Percentiles rank a stretch among this genome's conserved stretches.
These are phyloP conservation scores for Rutpela maculata DNA, from an alignment of 2,888 invertebrate species.

Conservation along the genomic window DNA sequence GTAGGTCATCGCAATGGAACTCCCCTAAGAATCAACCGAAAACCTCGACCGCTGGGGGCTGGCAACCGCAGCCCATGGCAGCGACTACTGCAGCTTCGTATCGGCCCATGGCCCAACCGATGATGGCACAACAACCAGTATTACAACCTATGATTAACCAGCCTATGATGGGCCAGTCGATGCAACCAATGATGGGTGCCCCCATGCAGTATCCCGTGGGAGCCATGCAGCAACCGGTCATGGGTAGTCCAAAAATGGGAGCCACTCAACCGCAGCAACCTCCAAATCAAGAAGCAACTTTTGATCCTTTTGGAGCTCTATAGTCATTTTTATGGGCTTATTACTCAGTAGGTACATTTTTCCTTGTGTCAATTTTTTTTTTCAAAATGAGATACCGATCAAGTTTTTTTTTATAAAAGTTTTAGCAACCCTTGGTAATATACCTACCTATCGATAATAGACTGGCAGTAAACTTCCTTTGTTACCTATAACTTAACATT, in stretches of 20 bases:
- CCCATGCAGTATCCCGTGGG: constrained; percentile 64
- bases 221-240: constrained; percentile 57
- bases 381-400: constrained; percentile 6
- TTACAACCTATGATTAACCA: constrained; percentile 85
- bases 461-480: constrained; percentile 8
- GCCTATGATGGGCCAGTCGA: constrained; percentile 60
- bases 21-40: constrained; percentile 84
- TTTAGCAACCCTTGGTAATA: not conserved
- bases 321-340: constrained; percentile 61
- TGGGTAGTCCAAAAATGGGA: constrained; percentile 67
- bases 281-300: constrained; percentile 64
- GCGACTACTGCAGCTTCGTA: constrained; percentile 90
- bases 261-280: constrained; percentile 59
- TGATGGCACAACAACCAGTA: constrained; percentile 77
- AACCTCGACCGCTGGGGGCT: constrained; percentile 80
- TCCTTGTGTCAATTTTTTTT: constrained; percentile 30
- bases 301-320: constrained; percentile 74
- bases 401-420: not conserved
- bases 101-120: constrained; percentile 72
- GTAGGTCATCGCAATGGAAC: constrained; percentile 86
- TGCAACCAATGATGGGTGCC: constrained; percentile 56
- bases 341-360: constrained; percentile 18
- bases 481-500: not conserved
- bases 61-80: constrained; percentile 92
- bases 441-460: not conserved